Evolutionary conservation across 2,113 vertebrate species (phyloP).

Genomic region (Silurus meridionalis): DNA sequence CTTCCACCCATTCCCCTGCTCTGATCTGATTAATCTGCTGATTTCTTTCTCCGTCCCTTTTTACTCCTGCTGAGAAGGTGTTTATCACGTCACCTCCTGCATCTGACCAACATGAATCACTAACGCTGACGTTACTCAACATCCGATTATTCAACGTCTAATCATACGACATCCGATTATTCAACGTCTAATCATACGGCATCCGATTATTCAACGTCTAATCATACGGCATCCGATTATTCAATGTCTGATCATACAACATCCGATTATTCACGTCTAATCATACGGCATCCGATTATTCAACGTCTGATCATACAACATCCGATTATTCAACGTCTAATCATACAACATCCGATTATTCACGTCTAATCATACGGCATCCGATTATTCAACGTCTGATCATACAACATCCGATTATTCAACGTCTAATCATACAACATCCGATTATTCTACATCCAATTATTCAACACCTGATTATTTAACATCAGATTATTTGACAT

Average conservation of each 20-base stretch:
- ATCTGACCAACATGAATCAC: neutral
- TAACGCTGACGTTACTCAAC: neutral
- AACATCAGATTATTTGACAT: too few relatives aligned
- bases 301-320: too few relatives aligned
- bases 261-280: too few relatives aligned
- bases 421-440: neutral
- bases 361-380: neutral
- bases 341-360: too few relatives aligned
- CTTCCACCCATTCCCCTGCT: neutral
- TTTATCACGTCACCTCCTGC: neutral
- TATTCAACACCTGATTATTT: too few relatives aligned
- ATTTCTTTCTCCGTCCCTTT: neutral
- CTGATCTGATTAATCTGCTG: neutral
- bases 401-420: neutral
- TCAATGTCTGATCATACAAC: too few relatives aligned
- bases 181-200: too few relatives aligned
- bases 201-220: too few relatives aligned
- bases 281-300: too few relatives aligned
- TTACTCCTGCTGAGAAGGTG: neutral
- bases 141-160: neutral
- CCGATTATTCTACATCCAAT: too few relatives aligned
- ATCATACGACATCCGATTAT: neutral
- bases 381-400: neutral
- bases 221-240: too few relatives aligned
- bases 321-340: too few relatives aligned